These are phyloP conservation scores for Hapalemur alaotrensis DNA, from an alignment of 2,797 vertebrate genomes.

Conservation along the genomic window DNA sequence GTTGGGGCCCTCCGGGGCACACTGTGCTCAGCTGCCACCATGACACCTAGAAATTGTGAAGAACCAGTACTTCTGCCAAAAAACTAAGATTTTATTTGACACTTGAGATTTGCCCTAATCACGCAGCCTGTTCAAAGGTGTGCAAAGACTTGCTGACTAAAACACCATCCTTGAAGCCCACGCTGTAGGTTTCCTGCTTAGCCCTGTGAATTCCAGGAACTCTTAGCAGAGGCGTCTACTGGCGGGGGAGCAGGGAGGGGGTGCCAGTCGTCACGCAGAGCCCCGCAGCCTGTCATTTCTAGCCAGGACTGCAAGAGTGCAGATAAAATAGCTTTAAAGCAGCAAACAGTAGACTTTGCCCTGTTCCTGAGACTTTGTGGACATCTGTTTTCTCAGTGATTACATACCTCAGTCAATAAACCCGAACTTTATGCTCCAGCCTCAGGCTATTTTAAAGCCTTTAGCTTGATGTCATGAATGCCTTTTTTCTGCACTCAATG, in stretches of 20 bases:
- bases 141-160: neutral
- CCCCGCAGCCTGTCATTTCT: neutral
- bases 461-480: neutral
- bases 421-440: neutral
- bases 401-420: accelerated
- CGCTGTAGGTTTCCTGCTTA: neutral
- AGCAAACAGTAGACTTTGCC: neutral
- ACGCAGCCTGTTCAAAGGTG: neutral
- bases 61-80: neutral
- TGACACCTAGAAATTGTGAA: accelerated
- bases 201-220: neutral
- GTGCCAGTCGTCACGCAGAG: neutral
- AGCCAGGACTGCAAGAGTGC: neutral
- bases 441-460: neutral
- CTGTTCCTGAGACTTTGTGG: neutral
- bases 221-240: no score
- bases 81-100: neutral
- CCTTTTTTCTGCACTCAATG: neutral
- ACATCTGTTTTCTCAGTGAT: neutral
- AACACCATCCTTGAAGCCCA: neutral
- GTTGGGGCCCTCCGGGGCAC: neutral
- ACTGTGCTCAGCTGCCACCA: neutral
- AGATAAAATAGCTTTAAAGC: neutral
- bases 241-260: no score
- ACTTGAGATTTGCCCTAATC: neutral